Base-by-base conservation (phyloP, 2,888 invertebrate genomes). In the Drosophila robusta region DNA sequence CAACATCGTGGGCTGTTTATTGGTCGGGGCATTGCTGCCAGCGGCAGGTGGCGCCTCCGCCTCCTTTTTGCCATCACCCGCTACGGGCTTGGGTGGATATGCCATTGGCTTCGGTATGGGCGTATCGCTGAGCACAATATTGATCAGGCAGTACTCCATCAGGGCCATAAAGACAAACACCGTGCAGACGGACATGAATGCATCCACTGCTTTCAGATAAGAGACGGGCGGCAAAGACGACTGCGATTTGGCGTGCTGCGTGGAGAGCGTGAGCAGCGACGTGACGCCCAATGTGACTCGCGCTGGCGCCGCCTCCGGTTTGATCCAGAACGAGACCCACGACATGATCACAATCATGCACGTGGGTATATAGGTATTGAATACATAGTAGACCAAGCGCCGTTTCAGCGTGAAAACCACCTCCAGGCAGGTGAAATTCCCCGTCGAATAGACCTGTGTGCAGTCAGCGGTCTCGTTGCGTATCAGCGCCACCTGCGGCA, bases 311-410 rank as follows among this genome's bases (percentile, higher is more conserved):
- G 98, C 98, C 92, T 98, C 98, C 0, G 97, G 97, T 91, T 97
- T 97, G 85, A 98, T 97, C 98, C 98, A 98, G 93, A 98, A 98
- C 0, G 97, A 97, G 4, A 98, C 96, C 98, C 98, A 98, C 95
- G 98, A 98, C 97, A 98, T 97, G 61, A 98, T 97, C 71, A 98
- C 98, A 87, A 98, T 98, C 89, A 98, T 94, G 91, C 97, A 98
- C 14, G 98, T 98, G 4, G 98, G 98, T 88, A 98, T 96, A 91
- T 98, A 98, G 0, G 98, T 98, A 93, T 98, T 98, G 93, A 98
- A 98, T 54, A 98, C 93, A 91, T 97, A 98, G 92, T 98, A 98
- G 1, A 98, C 98, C 55, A 98, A 94, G 4, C 98, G 95, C 29
- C 98, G 94, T 91, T 97, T 97, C 83, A 98, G 92, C 55, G 96